Evolutionary conservation across 2,888 invertebrate species (phyloP).

Genomic region (Lingula anatina): DNA sequence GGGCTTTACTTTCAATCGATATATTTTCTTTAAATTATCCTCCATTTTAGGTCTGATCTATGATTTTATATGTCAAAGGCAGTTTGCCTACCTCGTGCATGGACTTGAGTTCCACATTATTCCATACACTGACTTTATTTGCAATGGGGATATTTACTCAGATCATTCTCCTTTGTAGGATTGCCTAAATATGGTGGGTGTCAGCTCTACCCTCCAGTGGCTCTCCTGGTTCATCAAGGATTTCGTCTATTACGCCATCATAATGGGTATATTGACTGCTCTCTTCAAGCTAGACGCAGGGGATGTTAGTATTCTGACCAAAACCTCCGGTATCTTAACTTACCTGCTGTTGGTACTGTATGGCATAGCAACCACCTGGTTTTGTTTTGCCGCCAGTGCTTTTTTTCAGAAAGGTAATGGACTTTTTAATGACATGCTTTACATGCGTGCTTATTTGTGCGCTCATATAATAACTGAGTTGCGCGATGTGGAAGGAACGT

Average conservation of each 20-base stretch:
- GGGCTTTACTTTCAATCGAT: too few species aligned
- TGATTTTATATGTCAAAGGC: too few species aligned
- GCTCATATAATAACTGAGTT: too few species aligned
- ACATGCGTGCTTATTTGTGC: background rate
- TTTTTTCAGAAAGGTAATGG: slow-evolving; percentile 67
- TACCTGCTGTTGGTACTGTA: slow-evolving; percentile 68
- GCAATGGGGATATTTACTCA: too few species aligned
- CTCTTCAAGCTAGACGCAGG: slow-evolving; percentile 34
- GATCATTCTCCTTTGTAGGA: slow-evolving; percentile 62
- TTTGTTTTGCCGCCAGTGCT: slow-evolving; percentile 72
- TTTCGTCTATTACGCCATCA: slow-evolving; percentile 63
- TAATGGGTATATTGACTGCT: slow-evolving; percentile 55
- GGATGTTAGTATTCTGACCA: too few species aligned
- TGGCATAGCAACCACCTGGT: slow-evolving; percentile 64
- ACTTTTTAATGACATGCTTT: background rate
- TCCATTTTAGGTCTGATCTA: too few species aligned
- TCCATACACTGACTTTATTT: too few species aligned
- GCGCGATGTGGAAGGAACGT: too few species aligned
- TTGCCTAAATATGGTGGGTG: slow-evolving; percentile 86
- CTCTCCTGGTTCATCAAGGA: slow-evolving; percentile 77
- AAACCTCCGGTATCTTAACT: slow-evolving; percentile 63
- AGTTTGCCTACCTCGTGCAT: too few species aligned
- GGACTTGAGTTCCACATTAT: too few species aligned
- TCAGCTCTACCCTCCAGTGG: slow-evolving; percentile 78
- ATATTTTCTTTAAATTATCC: too few species aligned